Percentiles rank a stretch among this genome's conserved stretches.
Conservation (phyloP, 2,888 invertebrate genomes). For the Nephrocerus scutellatus region DNA sequence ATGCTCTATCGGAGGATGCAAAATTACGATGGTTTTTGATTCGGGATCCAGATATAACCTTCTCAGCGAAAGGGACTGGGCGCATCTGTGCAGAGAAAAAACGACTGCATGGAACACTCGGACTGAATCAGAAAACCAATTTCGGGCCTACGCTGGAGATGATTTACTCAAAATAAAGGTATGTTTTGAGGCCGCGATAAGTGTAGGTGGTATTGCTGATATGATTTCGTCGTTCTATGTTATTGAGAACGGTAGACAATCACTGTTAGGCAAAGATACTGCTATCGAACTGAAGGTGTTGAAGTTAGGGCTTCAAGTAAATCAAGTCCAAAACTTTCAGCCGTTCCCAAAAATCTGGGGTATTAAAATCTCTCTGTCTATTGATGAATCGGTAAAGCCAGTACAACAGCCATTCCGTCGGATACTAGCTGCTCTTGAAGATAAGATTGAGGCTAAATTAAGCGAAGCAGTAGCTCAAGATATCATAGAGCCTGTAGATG, state of each 20-base stretch:
- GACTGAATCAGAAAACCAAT: constrained; percentile 8
- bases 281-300: constrained; percentile 14
- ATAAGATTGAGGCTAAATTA: constrained; percentile 12
- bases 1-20: constrained; percentile 7
- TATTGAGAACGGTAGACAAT: constrained; percentile 15
- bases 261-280: constrained; percentile 12
- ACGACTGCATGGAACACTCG: constrained; percentile 7
- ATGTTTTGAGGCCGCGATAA: constrained; percentile 5
- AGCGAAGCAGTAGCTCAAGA: constrained; percentile 26
- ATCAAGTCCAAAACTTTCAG: constrained; percentile 10
- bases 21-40: constrained; percentile 7
- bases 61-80: constrained; percentile 8
- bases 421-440: constrained; percentile 29
- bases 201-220: too few relatives aligned
- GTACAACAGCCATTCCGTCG: constrained; percentile 29
- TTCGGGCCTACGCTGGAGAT: constrained; percentile 11
- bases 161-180: constrained; percentile 4
- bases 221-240: constrained; percentile 17
- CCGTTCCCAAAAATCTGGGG: constrained; percentile 27
- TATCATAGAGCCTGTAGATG: constrained; percentile 33
- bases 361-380: constrained; percentile 24
- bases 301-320: constrained; percentile 12
- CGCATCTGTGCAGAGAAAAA: constrained; percentile 1
- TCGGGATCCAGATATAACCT: constrained; percentile 9
- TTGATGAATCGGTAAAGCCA: constrained; percentile 26